Conservation (phyloP, 1,140 invertebrate species). For the Gonioctena quinquepunctata region DNA sequence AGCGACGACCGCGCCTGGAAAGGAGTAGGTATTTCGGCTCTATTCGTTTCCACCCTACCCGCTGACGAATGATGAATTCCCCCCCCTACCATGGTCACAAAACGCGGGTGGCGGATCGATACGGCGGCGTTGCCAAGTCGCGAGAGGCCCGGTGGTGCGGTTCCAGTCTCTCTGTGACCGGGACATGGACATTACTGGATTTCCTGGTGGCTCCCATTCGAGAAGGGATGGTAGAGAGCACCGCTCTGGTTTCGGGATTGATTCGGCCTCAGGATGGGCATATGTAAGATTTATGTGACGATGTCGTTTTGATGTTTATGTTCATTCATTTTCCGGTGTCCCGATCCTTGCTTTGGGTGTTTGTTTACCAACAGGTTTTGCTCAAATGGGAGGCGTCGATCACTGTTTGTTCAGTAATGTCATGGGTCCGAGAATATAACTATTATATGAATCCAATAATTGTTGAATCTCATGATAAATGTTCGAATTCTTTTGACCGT, state of each 20-base stretch:
- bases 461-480: no score
- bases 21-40: constrained; percentile 2
- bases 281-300: constrained; percentile 19
- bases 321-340: background rate
- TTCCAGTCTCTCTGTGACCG: constrained; percentile 20
- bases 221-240: background rate
- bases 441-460: no score
- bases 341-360: background rate
- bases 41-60: constrained; percentile 16
- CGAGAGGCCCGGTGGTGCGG: background rate
- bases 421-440: no score
- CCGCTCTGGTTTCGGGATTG: background rate
- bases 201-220: background rate
- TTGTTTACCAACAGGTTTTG: background rate
- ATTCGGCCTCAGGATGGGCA: constrained; percentile 14
- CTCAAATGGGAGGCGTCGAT: no score
- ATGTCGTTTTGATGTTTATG: constrained; percentile 14
- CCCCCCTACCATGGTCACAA: constrained; percentile 9
- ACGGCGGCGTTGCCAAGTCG: constrained; percentile 12
- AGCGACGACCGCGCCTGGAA: background rate
- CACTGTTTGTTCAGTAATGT: no score
- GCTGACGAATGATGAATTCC: constrained; percentile 21
- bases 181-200: constrained; percentile 1
- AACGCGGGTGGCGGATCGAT: constrained; percentile 22
- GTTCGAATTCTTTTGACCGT: no score